Evolutionary conservation across 2,797 vertebrate species (phyloP).

Genomic region (Merluccius polli): DNA sequence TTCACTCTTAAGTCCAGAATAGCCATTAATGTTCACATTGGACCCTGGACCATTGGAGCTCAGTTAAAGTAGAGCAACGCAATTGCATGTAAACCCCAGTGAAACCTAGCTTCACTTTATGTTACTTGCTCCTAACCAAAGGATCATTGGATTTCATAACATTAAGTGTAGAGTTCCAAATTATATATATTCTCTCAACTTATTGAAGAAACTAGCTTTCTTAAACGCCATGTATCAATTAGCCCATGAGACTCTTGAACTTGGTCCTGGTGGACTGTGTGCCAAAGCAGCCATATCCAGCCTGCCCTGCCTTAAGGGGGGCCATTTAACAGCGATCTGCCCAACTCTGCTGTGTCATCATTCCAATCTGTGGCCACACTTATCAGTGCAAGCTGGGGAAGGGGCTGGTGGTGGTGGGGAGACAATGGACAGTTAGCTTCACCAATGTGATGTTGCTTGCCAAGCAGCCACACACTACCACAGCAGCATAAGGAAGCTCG

Average conservation of each 20-base stretch:
- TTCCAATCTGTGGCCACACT: constrained; percentile 39
- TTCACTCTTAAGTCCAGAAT: neutral
- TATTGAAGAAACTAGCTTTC: neutral
- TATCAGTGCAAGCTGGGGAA: constrained; percentile 42
- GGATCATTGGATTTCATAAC: neutral
- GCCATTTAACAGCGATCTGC: constrained; percentile 58
- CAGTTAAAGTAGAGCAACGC: constrained; percentile 8
- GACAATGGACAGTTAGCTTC: constrained; percentile 20
- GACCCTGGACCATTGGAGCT: no score
- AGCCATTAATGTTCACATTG: constrained; percentile 1
- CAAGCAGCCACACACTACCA: constrained; percentile 12
- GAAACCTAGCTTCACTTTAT: neutral
- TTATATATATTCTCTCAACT: neutral
- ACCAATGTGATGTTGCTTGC: neutral
- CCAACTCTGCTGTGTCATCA: constrained; percentile 50
- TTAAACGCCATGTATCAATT: neutral
- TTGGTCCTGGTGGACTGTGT: neutral
- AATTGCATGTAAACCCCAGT: neutral
- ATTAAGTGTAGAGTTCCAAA: neutral
- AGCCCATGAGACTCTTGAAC: neutral
- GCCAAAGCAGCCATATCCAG: neutral
- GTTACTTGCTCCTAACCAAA: neutral
- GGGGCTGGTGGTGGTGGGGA: constrained; percentile 30
- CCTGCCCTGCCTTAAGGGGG: constrained; percentile 16
- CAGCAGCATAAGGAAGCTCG: constrained; percentile 5